phyloP scores from a whole-genome alignment of 2,888 invertebrate genomes.

The Dryobotodes eremita region DNA sequence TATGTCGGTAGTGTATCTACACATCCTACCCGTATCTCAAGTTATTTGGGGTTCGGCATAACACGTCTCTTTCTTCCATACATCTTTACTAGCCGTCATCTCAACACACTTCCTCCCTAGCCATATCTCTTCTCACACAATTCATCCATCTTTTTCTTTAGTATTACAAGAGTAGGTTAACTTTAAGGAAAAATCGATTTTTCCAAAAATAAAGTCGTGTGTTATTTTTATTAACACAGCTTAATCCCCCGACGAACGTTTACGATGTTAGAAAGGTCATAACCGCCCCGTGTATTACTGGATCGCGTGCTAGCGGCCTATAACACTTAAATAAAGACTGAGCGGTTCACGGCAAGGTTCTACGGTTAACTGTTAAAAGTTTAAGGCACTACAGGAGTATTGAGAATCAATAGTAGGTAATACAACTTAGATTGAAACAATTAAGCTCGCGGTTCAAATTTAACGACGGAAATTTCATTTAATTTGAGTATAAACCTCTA shows the following conservation, averaged over 20 bases:
- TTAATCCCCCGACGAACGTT: conserved; percentile 5
- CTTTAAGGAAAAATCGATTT: conserved; percentile 34
- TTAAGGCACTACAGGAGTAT: conserved; percentile 15
- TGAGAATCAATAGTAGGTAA: conserved; percentile 18
- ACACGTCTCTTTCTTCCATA: no score
- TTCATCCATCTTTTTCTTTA: not conserved
- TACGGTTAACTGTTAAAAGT: conserved; percentile 25
- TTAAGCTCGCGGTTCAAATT: not conserved
- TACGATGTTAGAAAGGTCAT: conserved; percentile 20
- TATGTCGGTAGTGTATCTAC: no score
- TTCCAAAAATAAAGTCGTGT: conserved; percentile 2
- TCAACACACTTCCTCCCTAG: not conserved
- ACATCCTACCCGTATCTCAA: no score
- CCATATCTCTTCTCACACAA: not conserved
- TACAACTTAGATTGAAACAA: conserved; percentile 1
- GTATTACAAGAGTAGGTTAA: not conserved
- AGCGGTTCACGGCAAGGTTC: not conserved
- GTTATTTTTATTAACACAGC: conserved; percentile 13
- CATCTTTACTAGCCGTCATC: no score
- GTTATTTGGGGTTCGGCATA: no score
- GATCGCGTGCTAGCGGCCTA: conserved; percentile 39
- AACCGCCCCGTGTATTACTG: conserved; percentile 18
- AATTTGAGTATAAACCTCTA: no score
- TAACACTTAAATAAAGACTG: conserved; percentile 25
- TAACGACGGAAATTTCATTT: not conserved